Base-by-base conservation (phyloP, 2,888 invertebrate genomes). In the Gari tellinella region DNA sequence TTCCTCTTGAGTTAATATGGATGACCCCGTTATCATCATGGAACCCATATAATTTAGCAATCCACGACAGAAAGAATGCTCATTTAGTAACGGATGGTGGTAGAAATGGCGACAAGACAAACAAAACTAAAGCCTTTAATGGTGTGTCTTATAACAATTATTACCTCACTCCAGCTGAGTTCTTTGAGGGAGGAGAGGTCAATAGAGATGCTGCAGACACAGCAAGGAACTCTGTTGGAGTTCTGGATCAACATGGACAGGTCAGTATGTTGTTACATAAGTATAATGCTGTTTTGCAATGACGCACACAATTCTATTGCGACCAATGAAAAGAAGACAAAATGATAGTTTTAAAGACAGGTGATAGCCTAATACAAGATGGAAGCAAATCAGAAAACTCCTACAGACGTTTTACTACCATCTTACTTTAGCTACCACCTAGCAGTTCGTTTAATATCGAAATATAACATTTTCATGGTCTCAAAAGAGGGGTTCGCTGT, bases 1-100 rank as follows among this genome's bases (percentile, higher is more conserved):
- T 90, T 15, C 90, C 90, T 0, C 69, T 90, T 17, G 90, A 90
- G 63, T 76, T 90, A 15, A 76, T 89, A 43, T 90, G 83, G 82
- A 25, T 83, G 55, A 90, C 88, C 0, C 90, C 90, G 2, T 72
- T 90, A 17, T 72, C 68, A 23, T 66, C 53, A 23, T 90, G 90
- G 90, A 89, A 89, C 56, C 89, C 90, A 5, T 86, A 84, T 77
- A 72, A 86, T 38, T 38, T 73, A 0, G 43, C 43, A 0, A 15
- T 69, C 14, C 3, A 31, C 10, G 48, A 55, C 14, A n/a, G 38
- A 2, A 45, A 38, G 12, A 5, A 21, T 23, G 43, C 19, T 26
- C 5, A 37, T 10, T 10, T 41, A 8, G 48, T 78, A 19, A 53
- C 49, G 5, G 25, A 38, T 14, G 45, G 52, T 2, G 80, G 78